phyloP scores from a whole-genome alignment of 2,888 invertebrate genomes.

The Nemotelus nigrinus region DNA sequence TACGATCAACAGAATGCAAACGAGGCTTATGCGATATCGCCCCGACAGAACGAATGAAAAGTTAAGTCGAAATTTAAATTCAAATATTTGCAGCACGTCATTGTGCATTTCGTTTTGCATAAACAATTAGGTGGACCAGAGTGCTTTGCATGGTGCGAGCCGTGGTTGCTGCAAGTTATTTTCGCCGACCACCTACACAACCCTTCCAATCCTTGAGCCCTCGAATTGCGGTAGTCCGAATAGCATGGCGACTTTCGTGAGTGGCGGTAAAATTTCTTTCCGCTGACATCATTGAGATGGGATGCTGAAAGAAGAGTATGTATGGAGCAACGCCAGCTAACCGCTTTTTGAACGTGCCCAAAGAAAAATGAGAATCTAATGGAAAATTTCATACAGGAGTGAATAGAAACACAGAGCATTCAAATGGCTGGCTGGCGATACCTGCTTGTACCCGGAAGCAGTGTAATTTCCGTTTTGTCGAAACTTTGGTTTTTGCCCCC shows the following conservation, averaged over 20 bases:
- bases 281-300: neutral
- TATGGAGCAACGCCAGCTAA: neutral
- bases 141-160: constrained; percentile 17
- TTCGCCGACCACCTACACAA: neutral
- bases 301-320: neutral
- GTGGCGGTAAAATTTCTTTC: neutral
- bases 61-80: constrained; percentile 50
- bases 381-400: neutral
- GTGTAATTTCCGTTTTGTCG: constrained; percentile 38
- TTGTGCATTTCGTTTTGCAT: constrained; percentile 48
- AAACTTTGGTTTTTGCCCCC: constrained; percentile 23
- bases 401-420: neutral
- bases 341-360: constrained; percentile 10
- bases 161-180: neutral
- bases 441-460: constrained; percentile 30
- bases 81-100: constrained; percentile 50
- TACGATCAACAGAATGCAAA: neutral
- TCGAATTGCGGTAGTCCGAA: neutral
- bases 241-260: neutral
- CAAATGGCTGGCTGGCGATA: neutral
- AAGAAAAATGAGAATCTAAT: constrained; percentile 25
- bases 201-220: neutral
- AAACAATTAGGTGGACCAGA: constrained; percentile 47
- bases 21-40: neutral
- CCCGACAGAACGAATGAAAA: constrained; percentile 37